Base-by-base conservation (phyloP, 2,888 invertebrate species). In the Stictocephala bisonia region DNA sequence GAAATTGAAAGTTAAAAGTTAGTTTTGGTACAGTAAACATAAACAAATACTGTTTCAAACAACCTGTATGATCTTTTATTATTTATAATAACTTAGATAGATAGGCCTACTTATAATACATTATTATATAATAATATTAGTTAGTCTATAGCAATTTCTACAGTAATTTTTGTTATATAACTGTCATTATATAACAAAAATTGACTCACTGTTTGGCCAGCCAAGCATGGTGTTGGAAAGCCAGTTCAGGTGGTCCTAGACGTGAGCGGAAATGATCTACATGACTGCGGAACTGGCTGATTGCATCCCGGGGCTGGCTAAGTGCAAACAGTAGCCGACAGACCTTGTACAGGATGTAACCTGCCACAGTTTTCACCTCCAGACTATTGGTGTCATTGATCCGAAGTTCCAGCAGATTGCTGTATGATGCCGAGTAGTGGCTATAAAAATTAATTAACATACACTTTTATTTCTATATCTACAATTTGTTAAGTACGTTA, bases 171-270 rank as follows among this genome's bases (percentile, higher is more conserved):
- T n/a, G n/a, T n/a, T n/a, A n/a, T n/a, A n/a, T n/a, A n/a, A n/a
- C n/a, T n/a, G n/a, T n/a, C n/a, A n/a, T n/a, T n/a, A n/a, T n/a
- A n/a, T n/a, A n/a, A n/a, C n/a, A n/a, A n/a, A n/a, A n/a, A n/a
- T n/a, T n/a, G n/a, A 86, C 90, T 87, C 87, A 97, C 89, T 98
- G 97, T 85, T 93, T 92, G 18, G 95, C 93, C 83, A 98, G 88
- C 97, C 97, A 99, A 2, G 95, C 95, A 85, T 93, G 91, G 85
- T 98, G 97, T 83, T 99, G 99, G 86, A 99, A 98, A 15, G 91
- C 86, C 72, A 97, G 86, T 24, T 80, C 79, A 6, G 74, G 73
- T 72, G 93, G 92, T 2, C 97, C 98, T 77, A 91, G 88, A 78
- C 90, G 88, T 76, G 86, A 88, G 83, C 93, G 93, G 84, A 96